phyloP scores from a whole-genome alignment of 30 jellyfish, hydroid and myxozoan genomes.

The Aurelia sp. region DNA sequence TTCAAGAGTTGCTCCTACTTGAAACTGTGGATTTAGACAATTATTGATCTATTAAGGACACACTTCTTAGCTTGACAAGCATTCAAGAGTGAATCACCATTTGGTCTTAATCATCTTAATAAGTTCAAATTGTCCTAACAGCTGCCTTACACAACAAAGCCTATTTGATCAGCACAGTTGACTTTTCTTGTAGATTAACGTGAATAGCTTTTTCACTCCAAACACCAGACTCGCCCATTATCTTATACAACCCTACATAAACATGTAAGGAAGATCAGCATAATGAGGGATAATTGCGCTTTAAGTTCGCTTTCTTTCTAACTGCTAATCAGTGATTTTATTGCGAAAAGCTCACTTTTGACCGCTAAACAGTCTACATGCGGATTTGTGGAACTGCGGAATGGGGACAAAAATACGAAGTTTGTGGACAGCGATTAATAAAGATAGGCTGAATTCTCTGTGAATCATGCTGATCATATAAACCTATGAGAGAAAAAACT shows the following conservation, averaged over 20 bases:
- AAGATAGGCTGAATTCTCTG: constrained; percentile 24
- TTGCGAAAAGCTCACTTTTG: constrained; percentile 25
- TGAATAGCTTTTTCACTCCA: not conserved
- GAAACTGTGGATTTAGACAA: not conserved
- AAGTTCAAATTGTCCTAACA: constrained; percentile 39
- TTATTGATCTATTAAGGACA: not conserved
- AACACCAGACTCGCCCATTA: constrained; percentile 44
- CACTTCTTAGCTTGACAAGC: not conserved
- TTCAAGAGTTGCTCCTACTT: no score
- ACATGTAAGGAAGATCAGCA: constrained; percentile 13
- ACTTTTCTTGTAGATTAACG: constrained; percentile 18
- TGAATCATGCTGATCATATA: constrained; percentile 59
- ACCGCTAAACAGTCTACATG: constrained; percentile 35
- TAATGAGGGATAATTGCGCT: constrained; percentile 33
- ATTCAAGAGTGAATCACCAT: constrained; percentile 5
- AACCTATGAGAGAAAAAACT: constrained; percentile 56
- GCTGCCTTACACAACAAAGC: constrained; percentile 44
- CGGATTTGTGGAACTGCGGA: constrained; percentile 42
- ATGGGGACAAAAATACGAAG: constrained; percentile 29
- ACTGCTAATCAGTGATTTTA: constrained; percentile 42
- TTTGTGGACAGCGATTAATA: constrained; percentile 56
- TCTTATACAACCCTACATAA: constrained; percentile 1
- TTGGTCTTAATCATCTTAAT: constrained; percentile 32
- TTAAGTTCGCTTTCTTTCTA: constrained; percentile 43
- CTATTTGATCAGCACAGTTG: constrained; percentile 45